Percentiles rank a stretch among this genome's conserved stretches.
phyloP scores from a whole-genome alignment of 2,888 invertebrate species.

The Agonopterix arenella region DNA sequence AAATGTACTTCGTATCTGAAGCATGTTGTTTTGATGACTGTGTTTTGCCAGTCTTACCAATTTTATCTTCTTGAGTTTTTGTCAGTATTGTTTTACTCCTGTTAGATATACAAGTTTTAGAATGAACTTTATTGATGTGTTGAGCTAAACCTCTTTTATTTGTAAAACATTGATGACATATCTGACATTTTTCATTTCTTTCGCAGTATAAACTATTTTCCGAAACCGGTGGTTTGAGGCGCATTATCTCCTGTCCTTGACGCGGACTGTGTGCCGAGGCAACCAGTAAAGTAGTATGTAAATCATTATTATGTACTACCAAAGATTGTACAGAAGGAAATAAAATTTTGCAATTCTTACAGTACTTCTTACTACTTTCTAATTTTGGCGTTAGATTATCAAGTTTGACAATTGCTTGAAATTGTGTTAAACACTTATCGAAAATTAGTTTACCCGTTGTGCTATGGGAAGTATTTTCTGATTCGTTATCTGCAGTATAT shows the following conservation, averaged over 20 bases:
- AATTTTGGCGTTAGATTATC: slow-evolving; percentile 35
- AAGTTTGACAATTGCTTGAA: slow-evolving; percentile 18
- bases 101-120: not conserved
- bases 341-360: slow-evolving; percentile 41
- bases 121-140: too few species aligned
- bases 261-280: too few species aligned
- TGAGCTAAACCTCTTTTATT: not conserved
- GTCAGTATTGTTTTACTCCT: not conserved
- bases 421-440: too few species aligned
- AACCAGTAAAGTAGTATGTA: slow-evolving; percentile 12
- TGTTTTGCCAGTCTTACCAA: slow-evolving; percentile 1
- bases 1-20: slow-evolving; percentile 17
- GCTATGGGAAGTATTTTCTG: too few species aligned
- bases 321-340: slow-evolving; percentile 30
- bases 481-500: too few species aligned
- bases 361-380: slow-evolving; percentile 37
- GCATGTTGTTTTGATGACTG: slow-evolving; percentile 4
- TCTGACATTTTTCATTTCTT: too few species aligned
- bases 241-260: too few species aligned
- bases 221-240: too few species aligned
- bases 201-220: too few species aligned
- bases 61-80: not conserved
- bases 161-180: not conserved
- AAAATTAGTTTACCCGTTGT: too few species aligned
- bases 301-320: slow-evolving; percentile 20